These are phyloP conservation scores for Calidris pygmaea DNA, from an alignment of 2,113 vertebrate species.

Conservation along the genomic window DNA sequence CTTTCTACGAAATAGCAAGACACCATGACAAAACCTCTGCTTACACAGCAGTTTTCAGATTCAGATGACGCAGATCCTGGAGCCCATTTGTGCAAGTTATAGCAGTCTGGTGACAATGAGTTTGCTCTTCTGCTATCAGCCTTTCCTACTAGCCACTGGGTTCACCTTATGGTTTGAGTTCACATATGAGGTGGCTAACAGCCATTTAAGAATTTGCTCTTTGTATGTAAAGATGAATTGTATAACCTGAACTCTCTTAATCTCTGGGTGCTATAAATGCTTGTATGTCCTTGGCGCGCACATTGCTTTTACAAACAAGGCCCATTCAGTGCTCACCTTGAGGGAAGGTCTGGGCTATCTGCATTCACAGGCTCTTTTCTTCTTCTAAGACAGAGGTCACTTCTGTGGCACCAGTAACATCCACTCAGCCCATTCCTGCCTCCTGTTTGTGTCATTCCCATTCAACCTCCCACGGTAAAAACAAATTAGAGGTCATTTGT, in stretches of 20 bases:
- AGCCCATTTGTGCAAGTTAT: not conserved
- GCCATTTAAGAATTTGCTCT: slow-evolving; percentile 14
- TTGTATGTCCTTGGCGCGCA: not conserved
- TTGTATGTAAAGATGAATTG: not conserved
- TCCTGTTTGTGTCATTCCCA: not conserved
- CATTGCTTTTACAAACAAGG: not conserved
- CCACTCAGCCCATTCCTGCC: not conserved
- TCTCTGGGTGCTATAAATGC: slow-evolving; percentile 13
- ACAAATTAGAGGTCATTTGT: not conserved
- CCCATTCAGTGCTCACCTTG: not conserved
- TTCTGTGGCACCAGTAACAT: not conserved
- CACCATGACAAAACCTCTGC: not conserved
- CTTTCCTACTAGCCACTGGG: not conserved
- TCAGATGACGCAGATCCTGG: not conserved
- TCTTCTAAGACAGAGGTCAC: not conserved
- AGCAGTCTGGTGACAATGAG: not conserved
- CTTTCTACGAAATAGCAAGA: not conserved
- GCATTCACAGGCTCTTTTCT: not conserved
- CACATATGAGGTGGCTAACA: not conserved
- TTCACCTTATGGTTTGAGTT: slow-evolving; percentile 23
- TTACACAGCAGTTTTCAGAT: not conserved
- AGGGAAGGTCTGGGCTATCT: not conserved
- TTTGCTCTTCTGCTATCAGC: slow-evolving; percentile 31
- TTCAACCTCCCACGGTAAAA: not conserved
- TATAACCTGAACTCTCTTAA: slow-evolving; percentile 2